phyloP scores from a whole-genome alignment of 2,888 invertebrate genomes.

The Yponomeuta evonymella region DNA sequence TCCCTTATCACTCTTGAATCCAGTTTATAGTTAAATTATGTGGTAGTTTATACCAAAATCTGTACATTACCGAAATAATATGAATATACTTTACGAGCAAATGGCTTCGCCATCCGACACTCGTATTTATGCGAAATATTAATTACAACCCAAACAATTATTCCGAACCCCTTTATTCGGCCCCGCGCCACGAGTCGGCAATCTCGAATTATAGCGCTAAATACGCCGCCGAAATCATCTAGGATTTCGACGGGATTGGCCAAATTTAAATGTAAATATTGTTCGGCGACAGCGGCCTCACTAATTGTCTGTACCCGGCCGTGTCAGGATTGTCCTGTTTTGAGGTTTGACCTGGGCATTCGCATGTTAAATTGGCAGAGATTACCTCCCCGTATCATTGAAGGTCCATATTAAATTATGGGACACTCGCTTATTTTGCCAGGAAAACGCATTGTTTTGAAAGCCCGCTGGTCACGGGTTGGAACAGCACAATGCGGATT shows the following conservation, averaged over 20 bases:
- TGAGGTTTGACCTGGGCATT: constrained; percentile 34
- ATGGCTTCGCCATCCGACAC: constrained; percentile 14
- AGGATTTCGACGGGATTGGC: constrained; percentile 67
- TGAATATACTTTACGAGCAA: background rate
- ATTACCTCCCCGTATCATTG: constrained; percentile 15
- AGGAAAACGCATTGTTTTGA: background rate
- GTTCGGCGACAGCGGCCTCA: constrained; percentile 52
- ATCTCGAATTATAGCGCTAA: constrained; percentile 67
- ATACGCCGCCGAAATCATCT: constrained; percentile 69
- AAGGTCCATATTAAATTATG: constrained; percentile 6
- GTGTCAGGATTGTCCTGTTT: constrained; percentile 51
- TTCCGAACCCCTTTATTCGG: constrained; percentile 45
- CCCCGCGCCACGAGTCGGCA: constrained; percentile 41
- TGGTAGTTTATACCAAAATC: background rate
- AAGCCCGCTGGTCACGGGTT: too few species aligned
- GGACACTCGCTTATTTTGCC: background rate
- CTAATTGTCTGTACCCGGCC: constrained; percentile 59
- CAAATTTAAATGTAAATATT: constrained; percentile 75
- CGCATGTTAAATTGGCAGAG: constrained; percentile 33
- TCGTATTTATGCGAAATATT: constrained; percentile 61
- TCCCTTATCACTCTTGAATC: background rate
- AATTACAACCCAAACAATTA: constrained; percentile 68
- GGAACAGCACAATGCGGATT: too few species aligned
- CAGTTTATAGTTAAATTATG: background rate
- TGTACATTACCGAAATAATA: background rate